phyloP scores from a whole-genome alignment of 2,113 vertebrate genomes.

The Fulica atra region DNA sequence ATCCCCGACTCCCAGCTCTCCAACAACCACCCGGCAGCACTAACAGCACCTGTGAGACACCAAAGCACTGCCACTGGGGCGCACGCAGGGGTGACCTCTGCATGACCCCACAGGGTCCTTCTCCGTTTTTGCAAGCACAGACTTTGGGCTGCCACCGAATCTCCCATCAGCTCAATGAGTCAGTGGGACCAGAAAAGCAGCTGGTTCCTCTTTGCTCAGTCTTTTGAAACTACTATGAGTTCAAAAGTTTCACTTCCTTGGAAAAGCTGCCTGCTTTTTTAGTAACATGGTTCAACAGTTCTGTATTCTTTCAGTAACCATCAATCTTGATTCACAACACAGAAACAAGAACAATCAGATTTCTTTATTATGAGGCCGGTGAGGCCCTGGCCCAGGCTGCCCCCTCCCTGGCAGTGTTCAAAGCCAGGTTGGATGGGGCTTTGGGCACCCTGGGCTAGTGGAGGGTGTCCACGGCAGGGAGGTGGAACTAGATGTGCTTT shows the following conservation, averaged over 20 bases:
- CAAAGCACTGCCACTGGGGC: not conserved
- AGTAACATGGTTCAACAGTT: not conserved
- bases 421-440: too few species aligned
- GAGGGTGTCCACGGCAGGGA: too few species aligned
- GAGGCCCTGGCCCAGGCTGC: too few species aligned
- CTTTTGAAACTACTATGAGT: not conserved
- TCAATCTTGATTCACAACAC: not conserved
- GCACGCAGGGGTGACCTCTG: not conserved
- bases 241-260: not conserved
- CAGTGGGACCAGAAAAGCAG: not conserved
- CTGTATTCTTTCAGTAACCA: not conserved
- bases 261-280: not conserved
- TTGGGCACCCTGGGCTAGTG: too few species aligned
- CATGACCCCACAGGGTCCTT: rapidly evolving
- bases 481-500: too few species aligned
- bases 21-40: not conserved
- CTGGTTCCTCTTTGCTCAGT: not conserved
- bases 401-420: too few species aligned
- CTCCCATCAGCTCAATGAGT: not conserved
- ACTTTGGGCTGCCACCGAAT: not conserved
- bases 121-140: not conserved
- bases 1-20: not conserved
- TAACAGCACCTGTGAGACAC: not conserved
- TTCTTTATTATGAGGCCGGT: not conserved
- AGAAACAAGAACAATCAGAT: not conserved